Evolutionary conservation across 1,140 invertebrate species (phyloP), one percentile per base, ranked within the genome.

Genomic region (Drosophila arawakana): DNA sequence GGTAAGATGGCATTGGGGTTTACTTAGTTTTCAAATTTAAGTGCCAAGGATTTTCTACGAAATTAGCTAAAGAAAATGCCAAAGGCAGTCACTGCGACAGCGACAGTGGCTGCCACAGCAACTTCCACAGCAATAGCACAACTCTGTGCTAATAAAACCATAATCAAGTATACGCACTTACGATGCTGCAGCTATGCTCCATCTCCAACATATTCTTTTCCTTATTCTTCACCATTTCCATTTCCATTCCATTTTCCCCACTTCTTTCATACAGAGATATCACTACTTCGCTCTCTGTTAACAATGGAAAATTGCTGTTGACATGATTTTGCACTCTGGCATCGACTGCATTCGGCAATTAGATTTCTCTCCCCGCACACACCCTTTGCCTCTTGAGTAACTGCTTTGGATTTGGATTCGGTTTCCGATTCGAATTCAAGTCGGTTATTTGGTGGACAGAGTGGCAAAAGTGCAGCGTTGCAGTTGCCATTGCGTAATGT

Each of bases 321-420:
- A 92, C 91, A 92, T 91, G 91, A 92, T 92, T 92, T 92, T 92
- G 91, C 91, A 92, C 91, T 92, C 91, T 92, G 78, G 83, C 81
- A 90, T 91, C 78, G 91, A 92, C 91, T 92, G 91, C 91, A 92
- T 92, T 92, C 91, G 83, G 91, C 91, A 92, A 92, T 92, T 92
- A 92, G 91, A 91, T 88, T 84, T 89, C 68, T 88, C 83, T 69
- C 83, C 88, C 41, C 21, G 39, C 65, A 60, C 80, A 54, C 66
- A 39, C 35, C 3, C 25, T 2, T 2, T 35, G 25, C 30, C 18
- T 39, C 18, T 43, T 62, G 43, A 37, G 54, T 34, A 47, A 15
- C 44, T 49, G 49, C 39, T 72, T 46, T 6, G 59, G 25, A 52
- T 35, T 68, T 43, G 41, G 41, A 43, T 25, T 30, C 52, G 74